Conservation (phyloP, 2,797 vertebrate species). For the Rhinella marina region DNA sequence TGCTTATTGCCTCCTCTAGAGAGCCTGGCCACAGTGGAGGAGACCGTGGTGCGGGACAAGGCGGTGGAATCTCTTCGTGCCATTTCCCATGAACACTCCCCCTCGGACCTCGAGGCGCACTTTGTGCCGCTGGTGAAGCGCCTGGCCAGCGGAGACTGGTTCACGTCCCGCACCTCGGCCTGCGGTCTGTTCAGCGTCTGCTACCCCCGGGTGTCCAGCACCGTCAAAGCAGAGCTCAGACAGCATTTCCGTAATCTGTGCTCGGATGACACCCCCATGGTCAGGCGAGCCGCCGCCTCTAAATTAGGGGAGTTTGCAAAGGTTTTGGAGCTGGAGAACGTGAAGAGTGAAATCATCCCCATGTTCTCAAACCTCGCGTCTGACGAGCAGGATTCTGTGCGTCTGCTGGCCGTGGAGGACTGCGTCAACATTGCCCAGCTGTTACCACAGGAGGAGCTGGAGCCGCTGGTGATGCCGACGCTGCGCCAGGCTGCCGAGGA, state of each 20-base stretch:
- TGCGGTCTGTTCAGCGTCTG: constrained; percentile 78
- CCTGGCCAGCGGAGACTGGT: constrained; percentile 77
- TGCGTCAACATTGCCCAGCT: constrained; percentile 78
- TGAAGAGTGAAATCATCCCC: constrained; percentile 79
- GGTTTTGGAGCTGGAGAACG: constrained; percentile 77
- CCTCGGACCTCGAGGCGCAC: constrained; percentile 74
- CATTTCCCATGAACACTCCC: constrained; percentile 74
- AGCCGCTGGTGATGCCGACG: constrained; percentile 77
- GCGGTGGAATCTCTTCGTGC: constrained; percentile 75
- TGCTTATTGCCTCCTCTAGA: constrained; percentile 76
- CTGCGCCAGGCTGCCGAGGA: constrained; percentile 78
- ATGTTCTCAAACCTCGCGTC: constrained; percentile 79
- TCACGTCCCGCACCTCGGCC: constrained; percentile 77
- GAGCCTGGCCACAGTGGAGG: constrained; percentile 76
- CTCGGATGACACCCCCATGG: constrained; percentile 80
- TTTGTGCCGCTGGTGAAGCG: constrained; percentile 77
- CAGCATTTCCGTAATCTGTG: constrained; percentile 78
- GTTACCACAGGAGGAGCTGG: constrained; percentile 77
- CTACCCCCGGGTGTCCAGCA: constrained; percentile 76
- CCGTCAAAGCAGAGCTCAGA: constrained; percentile 75
- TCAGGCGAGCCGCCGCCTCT: constrained; percentile 78
- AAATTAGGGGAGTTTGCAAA: constrained; percentile 81
- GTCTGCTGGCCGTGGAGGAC: constrained; percentile 76
- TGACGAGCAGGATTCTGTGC: constrained; percentile 81
- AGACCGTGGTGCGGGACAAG: constrained; percentile 76